phyloP scores from a whole-genome alignment of 1,140 invertebrate species.

The Achroia grisella region DNA sequence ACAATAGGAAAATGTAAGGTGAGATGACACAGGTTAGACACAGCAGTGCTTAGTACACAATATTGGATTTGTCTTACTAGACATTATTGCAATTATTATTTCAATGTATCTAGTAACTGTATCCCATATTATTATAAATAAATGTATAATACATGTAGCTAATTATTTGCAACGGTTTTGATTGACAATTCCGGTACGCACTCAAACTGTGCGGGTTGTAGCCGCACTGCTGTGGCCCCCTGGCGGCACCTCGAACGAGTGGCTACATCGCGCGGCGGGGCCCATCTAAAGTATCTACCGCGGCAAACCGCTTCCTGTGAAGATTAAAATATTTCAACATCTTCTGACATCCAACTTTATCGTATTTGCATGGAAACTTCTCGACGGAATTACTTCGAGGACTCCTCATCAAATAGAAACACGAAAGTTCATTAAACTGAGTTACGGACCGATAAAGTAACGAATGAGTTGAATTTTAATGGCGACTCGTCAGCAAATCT shows the following conservation, averaged over 20 bases:
- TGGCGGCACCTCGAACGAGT: background rate
- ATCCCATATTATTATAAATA: too few species aligned
- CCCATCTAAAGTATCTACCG: slow-evolving; percentile 22
- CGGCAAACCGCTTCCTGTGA: slow-evolving; percentile 8
- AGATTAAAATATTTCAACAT: slow-evolving; percentile 19
- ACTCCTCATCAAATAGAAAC: slow-evolving; percentile 33
- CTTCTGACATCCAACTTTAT: slow-evolving; percentile 19
- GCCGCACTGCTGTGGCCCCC: background rate
- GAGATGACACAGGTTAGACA: too few species aligned
- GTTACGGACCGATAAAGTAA: slow-evolving; percentile 31
- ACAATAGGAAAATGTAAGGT: too few species aligned
- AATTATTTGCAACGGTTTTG: too few species aligned
- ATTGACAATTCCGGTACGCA: too few species aligned
- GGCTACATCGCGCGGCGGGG: background rate
- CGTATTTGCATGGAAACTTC: slow-evolving; percentile 26
- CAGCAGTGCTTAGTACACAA: too few species aligned
- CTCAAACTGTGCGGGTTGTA: too few species aligned
- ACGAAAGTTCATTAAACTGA: slow-evolving; percentile 28
- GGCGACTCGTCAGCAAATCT: slow-evolving; percentile 12
- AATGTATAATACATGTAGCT: too few species aligned
- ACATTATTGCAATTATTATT: too few species aligned
- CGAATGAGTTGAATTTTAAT: slow-evolving; percentile 28
- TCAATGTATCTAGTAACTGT: too few species aligned
- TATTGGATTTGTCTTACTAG: too few species aligned
- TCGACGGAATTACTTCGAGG: slow-evolving; percentile 21